Conservation (phyloP, 1,140 invertebrate genomes). For the Trichogramma pretiosum region DNA sequence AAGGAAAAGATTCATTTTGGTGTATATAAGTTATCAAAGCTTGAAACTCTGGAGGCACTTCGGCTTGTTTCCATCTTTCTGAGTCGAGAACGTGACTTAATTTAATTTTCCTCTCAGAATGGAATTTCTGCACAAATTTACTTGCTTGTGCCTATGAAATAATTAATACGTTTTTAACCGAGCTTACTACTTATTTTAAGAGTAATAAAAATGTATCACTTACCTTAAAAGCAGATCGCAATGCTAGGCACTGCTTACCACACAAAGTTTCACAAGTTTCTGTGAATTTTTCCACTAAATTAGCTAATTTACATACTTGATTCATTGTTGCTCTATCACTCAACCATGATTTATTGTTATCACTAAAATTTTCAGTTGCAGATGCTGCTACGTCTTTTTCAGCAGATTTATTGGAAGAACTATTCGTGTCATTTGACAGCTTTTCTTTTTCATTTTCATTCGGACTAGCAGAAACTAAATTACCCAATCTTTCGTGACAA, state of each 20-base stretch:
- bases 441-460: conserved; percentile 52
- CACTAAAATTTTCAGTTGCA: conserved; percentile 27
- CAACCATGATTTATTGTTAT: conserved; percentile 42
- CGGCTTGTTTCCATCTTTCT: conserved; percentile 90
- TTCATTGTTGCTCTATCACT: conserved; percentile 54
- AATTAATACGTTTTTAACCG: not conserved
- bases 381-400: too few relatives aligned
- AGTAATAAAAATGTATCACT: not conserved
- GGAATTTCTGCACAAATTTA: conserved; percentile 85
- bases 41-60: conserved; percentile 82
- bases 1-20: conserved; percentile 45
- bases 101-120: conserved; percentile 79
- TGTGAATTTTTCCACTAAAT: conserved; percentile 72
- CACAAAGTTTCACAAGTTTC: conserved; percentile 67
- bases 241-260: conserved; percentile 67
- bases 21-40: conserved; percentile 52
- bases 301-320: conserved; percentile 71
- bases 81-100: conserved; percentile 75
- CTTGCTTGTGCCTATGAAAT: conserved; percentile 59
- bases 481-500: conserved; percentile 82
- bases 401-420: conserved; percentile 19
- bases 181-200: not conserved
- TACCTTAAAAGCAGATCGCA: conserved; percentile 76
- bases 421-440: conserved; percentile 31
- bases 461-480: conserved; percentile 69